Percentiles rank a stretch among this genome's conserved stretches.
Conservation (phyloP, 2,888 invertebrate genomes). For the Urechis unicinctus region DNA sequence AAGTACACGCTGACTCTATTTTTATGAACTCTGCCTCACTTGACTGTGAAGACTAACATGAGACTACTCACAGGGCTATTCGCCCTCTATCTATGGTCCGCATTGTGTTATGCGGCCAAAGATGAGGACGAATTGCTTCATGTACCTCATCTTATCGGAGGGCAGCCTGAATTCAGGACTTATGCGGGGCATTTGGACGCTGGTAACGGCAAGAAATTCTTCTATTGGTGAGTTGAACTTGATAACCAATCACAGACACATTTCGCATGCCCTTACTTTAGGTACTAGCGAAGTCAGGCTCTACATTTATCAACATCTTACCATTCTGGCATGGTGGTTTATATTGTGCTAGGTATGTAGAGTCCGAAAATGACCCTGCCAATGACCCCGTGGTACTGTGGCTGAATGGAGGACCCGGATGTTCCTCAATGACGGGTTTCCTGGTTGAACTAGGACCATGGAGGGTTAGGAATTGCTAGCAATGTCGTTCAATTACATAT, state of each 20-base stretch:
- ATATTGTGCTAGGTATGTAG: conserved; percentile 16
- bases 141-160: conserved; percentile 36
- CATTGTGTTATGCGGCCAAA: conserved; percentile 7
- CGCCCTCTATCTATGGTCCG: too few relatives aligned
- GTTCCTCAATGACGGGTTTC: conserved; percentile 17
- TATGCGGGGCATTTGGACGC: conserved; percentile 43
- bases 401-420: conserved; percentile 21
- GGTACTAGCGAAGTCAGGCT: too few relatives aligned
- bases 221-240: conserved; percentile 12
- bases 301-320: too few relatives aligned
- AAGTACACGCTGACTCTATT: too few relatives aligned
- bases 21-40: too few relatives aligned
- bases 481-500: too few relatives aligned
- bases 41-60: too few relatives aligned
- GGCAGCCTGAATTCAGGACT: conserved; percentile 31
- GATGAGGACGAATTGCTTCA: conserved; percentile 27
- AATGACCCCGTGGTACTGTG: conserved; percentile 20
- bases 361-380: conserved; percentile 16
- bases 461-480: too few relatives aligned
- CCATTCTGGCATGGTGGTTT: too few relatives aligned
- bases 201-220: conserved; percentile 5
- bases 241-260: not conserved
- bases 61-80: too few relatives aligned
- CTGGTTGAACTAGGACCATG: conserved; percentile 17
- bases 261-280: too few relatives aligned